Base-by-base conservation (phyloP, 2,797 vertebrate genomes). In the Psittacula derbiana region DNA sequence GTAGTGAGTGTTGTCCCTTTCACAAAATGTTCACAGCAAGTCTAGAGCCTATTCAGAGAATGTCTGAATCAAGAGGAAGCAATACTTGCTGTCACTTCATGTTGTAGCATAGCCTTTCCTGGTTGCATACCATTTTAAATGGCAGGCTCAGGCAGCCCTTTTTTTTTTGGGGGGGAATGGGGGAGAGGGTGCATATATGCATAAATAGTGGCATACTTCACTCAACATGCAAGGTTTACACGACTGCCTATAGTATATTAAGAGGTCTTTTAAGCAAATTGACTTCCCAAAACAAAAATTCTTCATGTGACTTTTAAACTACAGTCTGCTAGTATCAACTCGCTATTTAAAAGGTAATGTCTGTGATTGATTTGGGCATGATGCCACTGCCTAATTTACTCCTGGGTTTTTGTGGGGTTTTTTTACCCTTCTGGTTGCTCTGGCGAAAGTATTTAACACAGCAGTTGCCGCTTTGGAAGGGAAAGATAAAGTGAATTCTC, bases 361-460 rank as follows among this genome's bases (percentile, higher is more conserved):
- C 92, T 94, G 38, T 92, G 95, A 97, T 87, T 97, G 95, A 96
- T 97, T 95, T 95, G 74, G 96, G 90, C 94, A 94, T 4, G 40
- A 88, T 94, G 88, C 92, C 93, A 96, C 74, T 82, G 88, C 84
- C 94, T 96, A 86, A 95, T 97, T 98, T 98, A 94, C 86, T 97
- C 96, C 74, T 47, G 67, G 75, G 87, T 96, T 90, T 95, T 70
- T 95, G 93, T 33, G 55, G 55, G 21, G 0, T 90, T 96, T 92
- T 96, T 96, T 91, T 81, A 44, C 58, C 49, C 7, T 92, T 88
- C 69, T 95, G 46, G 27, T 31, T 96, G 86, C 55, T 90, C 60
- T 91, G 88, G 72, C 84, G 76, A 88, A 96, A 96, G 27, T 86
- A 53, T 88, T 93, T 81, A 95, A 97, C 82, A 94, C 31, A 95